phyloP scores from a whole-genome alignment of 1,140 invertebrate genomes.

The Polypedilum vanderplanki region DNA sequence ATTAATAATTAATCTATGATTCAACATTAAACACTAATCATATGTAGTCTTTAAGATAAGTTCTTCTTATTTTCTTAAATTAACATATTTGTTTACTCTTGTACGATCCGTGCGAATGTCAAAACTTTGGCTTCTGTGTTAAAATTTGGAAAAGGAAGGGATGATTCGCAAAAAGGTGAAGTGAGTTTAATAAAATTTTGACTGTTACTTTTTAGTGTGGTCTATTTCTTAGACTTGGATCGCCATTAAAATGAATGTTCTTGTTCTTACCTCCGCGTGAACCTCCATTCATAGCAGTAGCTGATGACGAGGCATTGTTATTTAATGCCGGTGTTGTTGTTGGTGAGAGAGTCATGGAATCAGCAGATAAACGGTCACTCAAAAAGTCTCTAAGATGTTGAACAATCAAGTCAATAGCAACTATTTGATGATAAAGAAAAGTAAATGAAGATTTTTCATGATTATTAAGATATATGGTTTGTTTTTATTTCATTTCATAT shows the following conservation, averaged over 20 bases:
- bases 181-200: background rate
- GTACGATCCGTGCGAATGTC: background rate
- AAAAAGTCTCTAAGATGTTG: constrained; percentile 84
- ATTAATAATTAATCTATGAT: background rate
- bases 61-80: background rate
- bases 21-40: constrained; percentile 16
- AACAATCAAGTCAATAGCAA: constrained; percentile 90
- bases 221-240: constrained; percentile 1
- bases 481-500: no score
- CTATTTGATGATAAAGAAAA: constrained; percentile 50
- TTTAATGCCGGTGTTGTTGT: background rate
- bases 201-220: background rate
- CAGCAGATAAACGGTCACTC: constrained; percentile 45
- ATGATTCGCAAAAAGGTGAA: background rate
- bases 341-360: background rate
- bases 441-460: no score
- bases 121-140: constrained; percentile 10
- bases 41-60: background rate
- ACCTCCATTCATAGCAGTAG: background rate
- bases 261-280: constrained; percentile 21
- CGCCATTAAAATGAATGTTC: background rate
- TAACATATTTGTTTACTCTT: no score
- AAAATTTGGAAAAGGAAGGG: background rate
- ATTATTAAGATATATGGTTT: no score
- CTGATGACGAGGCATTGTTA: background rate